Base-by-base conservation (phyloP, 2,113 vertebrate genomes). In the Trogon surrucura region DNA sequence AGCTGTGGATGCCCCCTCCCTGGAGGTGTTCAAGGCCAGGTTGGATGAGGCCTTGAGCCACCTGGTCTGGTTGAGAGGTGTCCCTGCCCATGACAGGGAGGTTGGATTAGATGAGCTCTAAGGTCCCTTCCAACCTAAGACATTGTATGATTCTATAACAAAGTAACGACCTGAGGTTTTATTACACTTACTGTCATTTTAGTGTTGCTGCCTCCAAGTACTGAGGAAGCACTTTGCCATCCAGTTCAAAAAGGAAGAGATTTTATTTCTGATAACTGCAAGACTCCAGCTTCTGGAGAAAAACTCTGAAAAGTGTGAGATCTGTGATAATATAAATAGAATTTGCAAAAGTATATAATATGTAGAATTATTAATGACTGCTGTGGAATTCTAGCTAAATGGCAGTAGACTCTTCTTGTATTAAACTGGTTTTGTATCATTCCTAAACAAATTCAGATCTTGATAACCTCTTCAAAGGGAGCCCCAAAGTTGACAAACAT, bases 391-490 rank as follows among this genome's bases (percentile, higher is more conserved):
- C 47, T 60, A 74, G 15, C 8, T 74, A 36, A 57, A 50, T 74
- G 34, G 32, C 38, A 30, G 38, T 58, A 11, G 22, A 16, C 4
- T 56, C 4, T 53, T 36, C 56, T 44, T 94, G 51, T 53, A 38
- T 9, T 73, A 11, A 77, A 47, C 34, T 89, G 50, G 15, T 86
- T 94, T 92, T 79, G 27, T 69, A 93, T 89, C 47, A 17, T 96
- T 48, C 58, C 70, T 96, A 80, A 94, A 96, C 83, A 93, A 92
- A 70, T 3, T 20, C 93, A 89, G 62, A 96, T 74, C 72, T 89
- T 9, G 78, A 93, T 79, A 50, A 70, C 69, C 75, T 95, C 44
- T 73, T 70, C 36, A 61, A 64, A 94, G 65, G 69, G 32, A 92
- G 13, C 70, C 15, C 20, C 75, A 66, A 67, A 80, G 47, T 41